A percentile compares a stretch with the other conserved stretches of the same genome.
Conservation (phyloP, 92 coral and sea anemone genomes). For the Porites divaricata region DNA sequence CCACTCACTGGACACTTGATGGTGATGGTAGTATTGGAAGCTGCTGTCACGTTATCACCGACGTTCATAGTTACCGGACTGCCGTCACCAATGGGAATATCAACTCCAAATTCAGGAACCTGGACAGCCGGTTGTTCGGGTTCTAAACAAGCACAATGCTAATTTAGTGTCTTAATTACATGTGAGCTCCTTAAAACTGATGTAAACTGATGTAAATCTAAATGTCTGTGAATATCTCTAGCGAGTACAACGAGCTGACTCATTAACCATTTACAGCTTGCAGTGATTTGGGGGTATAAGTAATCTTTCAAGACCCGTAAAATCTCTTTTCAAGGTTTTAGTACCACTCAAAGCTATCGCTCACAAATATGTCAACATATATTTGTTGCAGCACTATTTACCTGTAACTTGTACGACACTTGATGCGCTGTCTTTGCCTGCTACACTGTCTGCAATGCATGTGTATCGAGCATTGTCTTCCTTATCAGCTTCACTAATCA, state of each 20-base stretch:
- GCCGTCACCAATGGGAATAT: conserved; percentile 45
- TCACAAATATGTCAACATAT: too few relatives aligned
- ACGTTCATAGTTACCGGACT: conserved; percentile 43
- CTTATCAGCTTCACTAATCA: conserved; percentile 1
- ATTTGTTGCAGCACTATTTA: background rate
- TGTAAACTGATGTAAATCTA: background rate
- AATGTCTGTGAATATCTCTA: background rate
- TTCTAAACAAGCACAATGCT: background rate
- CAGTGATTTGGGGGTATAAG: background rate
- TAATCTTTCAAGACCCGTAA: background rate
- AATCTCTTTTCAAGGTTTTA: too few relatives aligned
- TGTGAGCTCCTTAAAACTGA: background rate
- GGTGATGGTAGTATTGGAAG: conserved; percentile 65
- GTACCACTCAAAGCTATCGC: too few relatives aligned
- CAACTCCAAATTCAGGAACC: conserved; percentile 40
- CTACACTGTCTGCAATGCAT: conserved; percentile 66
- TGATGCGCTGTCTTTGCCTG: conserved; percentile 20
- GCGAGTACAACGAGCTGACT: background rate
- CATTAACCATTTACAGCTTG: background rate
- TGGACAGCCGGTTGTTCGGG: conserved; percentile 49
- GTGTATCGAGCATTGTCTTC: conserved; percentile 64
- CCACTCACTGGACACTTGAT: conserved; percentile 68
- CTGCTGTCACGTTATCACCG: conserved; percentile 65
- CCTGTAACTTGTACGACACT: conserved; percentile 47
- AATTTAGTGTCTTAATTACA: background rate